A percentile compares a stretch with the other conserved stretches of the same genome.
Conservation (phyloP, 2,888 invertebrate genomes). For the Eudemis profundana region DNA sequence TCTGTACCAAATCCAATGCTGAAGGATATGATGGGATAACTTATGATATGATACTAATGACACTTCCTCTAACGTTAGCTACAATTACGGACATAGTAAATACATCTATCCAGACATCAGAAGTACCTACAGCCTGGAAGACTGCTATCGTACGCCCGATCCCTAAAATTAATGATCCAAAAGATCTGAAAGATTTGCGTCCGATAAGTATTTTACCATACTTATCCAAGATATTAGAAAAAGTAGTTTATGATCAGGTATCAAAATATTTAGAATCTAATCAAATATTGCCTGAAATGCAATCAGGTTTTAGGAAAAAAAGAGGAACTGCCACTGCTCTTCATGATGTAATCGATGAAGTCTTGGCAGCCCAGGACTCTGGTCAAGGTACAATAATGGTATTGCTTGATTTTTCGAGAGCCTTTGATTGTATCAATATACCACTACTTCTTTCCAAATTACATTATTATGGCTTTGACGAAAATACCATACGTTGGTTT, state of each 20-base stretch:
- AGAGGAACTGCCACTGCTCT: no score
- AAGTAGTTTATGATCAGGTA: constrained; percentile 4
- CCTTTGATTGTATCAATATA: constrained; percentile 1
- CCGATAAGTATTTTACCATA: no score
- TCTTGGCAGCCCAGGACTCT: no score
- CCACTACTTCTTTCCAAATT: not conserved
- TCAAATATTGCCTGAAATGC: no score
- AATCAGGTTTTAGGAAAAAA: no score
- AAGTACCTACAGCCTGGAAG: not conserved
- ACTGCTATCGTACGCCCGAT: no score
- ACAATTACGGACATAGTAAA: not conserved
- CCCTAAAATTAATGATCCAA: constrained; percentile 6
- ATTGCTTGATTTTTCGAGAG: not conserved
- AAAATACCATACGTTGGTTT: not conserved
- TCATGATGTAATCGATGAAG: no score
- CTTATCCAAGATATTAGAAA: no score
- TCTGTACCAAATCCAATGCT: not conserved
- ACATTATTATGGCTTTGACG: not conserved
- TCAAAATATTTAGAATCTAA: no score
- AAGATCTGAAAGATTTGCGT: not conserved
- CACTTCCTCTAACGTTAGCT: not conserved
- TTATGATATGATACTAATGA: not conserved
- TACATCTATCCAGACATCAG: not conserved
- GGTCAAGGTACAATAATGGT: no score
- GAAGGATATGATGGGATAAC: not conserved